Percentiles rank a stretch among this genome's conserved stretches.
Conservation (phyloP, 2,797 vertebrate genomes). For the Pagetopsis macropterus region DNA sequence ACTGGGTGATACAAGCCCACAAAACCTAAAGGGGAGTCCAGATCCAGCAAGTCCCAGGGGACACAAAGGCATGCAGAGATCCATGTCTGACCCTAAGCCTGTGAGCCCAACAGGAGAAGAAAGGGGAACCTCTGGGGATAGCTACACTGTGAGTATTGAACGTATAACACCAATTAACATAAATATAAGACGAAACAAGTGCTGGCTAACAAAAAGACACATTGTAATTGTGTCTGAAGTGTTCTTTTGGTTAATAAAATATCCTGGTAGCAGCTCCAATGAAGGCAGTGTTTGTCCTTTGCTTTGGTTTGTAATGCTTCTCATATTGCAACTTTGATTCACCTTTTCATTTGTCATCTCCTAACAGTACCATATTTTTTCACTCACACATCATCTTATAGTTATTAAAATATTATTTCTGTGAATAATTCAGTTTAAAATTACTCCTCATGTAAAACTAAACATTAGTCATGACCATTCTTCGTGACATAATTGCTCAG, state of each 20-base stretch:
- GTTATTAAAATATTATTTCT: too few relatives aligned
- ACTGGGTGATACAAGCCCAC: slow-evolving; percentile 88
- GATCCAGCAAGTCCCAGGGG: slow-evolving; percentile 91
- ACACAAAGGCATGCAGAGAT: slow-evolving; percentile 94
- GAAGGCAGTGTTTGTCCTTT: neutral
- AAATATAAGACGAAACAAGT: neutral
- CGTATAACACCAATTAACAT: neutral
- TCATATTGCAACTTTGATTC: slow-evolving; percentile 2
- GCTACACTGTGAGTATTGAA: slow-evolving; percentile 89
- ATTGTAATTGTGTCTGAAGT: neutral
- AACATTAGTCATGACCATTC: neutral
- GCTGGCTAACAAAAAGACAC: slow-evolving; percentile 13
- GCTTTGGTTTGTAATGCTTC: neutral
- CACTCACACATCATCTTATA: too few relatives aligned
- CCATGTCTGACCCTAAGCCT: slow-evolving; percentile 97
- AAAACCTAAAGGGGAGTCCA: slow-evolving; percentile 87
- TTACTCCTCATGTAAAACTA: neutral
- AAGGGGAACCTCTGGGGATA: slow-evolving; percentile 88
- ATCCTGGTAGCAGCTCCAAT: neutral
- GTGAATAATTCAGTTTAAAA: too few relatives aligned
- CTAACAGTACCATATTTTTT: neutral
- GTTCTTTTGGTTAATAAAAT: slow-evolving; percentile 12
- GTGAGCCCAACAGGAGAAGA: slow-evolving; percentile 98
- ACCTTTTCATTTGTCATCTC: slow-evolving; percentile 9
- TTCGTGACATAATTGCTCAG: slow-evolving; percentile 9